These are phyloP conservation scores for Mirza zaza DNA, from an alignment of 2,113 vertebrate species.

Conservation along the genomic window DNA sequence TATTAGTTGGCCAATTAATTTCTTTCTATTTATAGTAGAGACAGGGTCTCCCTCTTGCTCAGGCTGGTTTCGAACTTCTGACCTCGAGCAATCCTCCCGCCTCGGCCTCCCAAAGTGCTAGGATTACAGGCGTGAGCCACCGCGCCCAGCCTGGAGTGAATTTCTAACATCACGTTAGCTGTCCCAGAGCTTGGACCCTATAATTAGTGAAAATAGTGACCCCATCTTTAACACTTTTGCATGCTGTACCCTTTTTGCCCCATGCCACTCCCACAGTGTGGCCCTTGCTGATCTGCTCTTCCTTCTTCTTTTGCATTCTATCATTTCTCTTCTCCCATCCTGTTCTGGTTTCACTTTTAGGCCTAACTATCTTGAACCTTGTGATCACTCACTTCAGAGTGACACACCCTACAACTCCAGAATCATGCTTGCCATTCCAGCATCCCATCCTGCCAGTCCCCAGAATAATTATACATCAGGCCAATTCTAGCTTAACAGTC, in stretches of 20 bases:
- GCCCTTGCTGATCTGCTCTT: not conserved
- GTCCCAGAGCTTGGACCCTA: not conserved
- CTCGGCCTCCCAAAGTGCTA: too few species aligned
- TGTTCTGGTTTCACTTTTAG: not conserved
- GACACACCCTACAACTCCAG: not conserved
- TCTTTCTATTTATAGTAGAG: too few species aligned
- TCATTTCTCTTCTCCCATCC: not conserved
- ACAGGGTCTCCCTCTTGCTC: too few species aligned
- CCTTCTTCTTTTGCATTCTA: not conserved
- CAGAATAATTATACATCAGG: not conserved
- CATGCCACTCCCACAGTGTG: not conserved
- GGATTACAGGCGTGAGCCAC: too few species aligned
- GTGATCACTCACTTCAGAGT: not conserved
- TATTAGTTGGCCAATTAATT: too few species aligned
- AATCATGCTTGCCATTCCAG: not conserved
- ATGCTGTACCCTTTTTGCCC: not conserved
- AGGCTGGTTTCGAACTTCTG: too few species aligned
- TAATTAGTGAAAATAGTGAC: not conserved
- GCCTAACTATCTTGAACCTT: not conserved
- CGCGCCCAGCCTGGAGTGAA: not conserved
- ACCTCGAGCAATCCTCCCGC: too few species aligned
- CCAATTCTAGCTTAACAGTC: not conserved
- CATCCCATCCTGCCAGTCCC: not conserved
- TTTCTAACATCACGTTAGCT: not conserved
- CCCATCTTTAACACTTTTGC: not conserved